These are phyloP conservation scores for Bucorvus abyssinicus DNA, from an alignment of 2,797 vertebrate species.

Conservation along the genomic window DNA sequence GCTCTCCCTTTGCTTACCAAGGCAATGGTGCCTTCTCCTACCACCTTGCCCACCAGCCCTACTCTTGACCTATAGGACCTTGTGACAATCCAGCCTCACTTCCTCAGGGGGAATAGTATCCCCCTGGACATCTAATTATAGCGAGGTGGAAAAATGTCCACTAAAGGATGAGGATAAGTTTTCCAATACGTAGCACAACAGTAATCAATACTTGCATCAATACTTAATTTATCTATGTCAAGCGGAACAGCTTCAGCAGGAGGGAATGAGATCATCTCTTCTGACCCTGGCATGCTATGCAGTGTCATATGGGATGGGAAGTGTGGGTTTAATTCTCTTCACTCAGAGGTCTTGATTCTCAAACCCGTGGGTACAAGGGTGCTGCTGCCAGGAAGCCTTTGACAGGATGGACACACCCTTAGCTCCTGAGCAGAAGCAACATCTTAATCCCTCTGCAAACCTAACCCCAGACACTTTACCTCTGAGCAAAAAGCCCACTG, in stretches of 20 bases:
- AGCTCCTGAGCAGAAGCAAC: background rate
- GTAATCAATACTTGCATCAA: constrained; percentile 68
- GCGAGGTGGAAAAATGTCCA: constrained; percentile 25
- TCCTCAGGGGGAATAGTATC: background rate
- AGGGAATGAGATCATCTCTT: constrained; percentile 39
- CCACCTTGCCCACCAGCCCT: background rate
- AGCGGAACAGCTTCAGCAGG: background rate
- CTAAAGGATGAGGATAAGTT: constrained; percentile 19
- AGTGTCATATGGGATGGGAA: background rate
- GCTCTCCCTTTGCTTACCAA: background rate
- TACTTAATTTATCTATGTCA: constrained; percentile 60
- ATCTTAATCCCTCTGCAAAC: background rate
- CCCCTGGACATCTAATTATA: background rate
- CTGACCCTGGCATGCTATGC: rapidly evolving
- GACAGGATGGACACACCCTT: background rate
- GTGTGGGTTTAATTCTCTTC: background rate
- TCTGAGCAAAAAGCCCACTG: background rate
- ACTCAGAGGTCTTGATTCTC: background rate
- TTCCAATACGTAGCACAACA: constrained; percentile 29
- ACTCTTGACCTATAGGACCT: background rate
- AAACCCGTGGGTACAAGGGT: background rate
- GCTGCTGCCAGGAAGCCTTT: background rate
- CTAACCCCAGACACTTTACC: background rate
- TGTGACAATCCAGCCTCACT: background rate
- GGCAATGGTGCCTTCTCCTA: background rate